phyloP scores from a whole-genome alignment of 2,888 invertebrate species.

The Pachycephus smyrnensis region DNA sequence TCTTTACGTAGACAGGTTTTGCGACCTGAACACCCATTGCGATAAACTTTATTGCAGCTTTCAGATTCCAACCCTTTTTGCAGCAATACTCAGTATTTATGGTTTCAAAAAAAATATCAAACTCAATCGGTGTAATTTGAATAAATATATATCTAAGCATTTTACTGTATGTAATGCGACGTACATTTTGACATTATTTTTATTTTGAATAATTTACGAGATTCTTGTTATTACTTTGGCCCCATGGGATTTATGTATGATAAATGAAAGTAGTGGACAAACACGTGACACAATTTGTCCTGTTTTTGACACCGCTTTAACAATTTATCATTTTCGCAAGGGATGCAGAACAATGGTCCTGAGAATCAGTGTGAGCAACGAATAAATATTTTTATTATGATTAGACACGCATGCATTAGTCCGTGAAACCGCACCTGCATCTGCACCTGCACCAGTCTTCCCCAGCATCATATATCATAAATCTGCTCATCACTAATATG shows the following conservation, averaged over 20 bases:
- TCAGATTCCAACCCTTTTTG: background rate
- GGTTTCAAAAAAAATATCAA: background rate
- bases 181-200: background rate
- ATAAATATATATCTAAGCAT: background rate
- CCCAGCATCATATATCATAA: conserved; percentile 35
- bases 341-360: conserved; percentile 31
- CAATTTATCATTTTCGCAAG: background rate
- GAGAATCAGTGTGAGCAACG: conserved; percentile 41
- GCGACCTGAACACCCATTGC: background rate
- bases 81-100: background rate
- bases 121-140: background rate
- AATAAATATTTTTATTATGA: conserved; percentile 37
- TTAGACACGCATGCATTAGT: conserved; percentile 27
- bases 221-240: background rate
- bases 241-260: background rate
- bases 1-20: background rate
- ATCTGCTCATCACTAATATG: conserved; percentile 9
- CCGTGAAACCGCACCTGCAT: conserved; percentile 16
- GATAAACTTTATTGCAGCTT: background rate
- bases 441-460: background rate
- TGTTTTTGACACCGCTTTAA: background rate
- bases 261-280: background rate
- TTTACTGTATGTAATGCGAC: background rate
- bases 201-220: background rate
- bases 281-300: background rate